Evolutionary conservation across 1,140 invertebrate species (phyloP).

Genomic region (Telenomus remus): DNA sequence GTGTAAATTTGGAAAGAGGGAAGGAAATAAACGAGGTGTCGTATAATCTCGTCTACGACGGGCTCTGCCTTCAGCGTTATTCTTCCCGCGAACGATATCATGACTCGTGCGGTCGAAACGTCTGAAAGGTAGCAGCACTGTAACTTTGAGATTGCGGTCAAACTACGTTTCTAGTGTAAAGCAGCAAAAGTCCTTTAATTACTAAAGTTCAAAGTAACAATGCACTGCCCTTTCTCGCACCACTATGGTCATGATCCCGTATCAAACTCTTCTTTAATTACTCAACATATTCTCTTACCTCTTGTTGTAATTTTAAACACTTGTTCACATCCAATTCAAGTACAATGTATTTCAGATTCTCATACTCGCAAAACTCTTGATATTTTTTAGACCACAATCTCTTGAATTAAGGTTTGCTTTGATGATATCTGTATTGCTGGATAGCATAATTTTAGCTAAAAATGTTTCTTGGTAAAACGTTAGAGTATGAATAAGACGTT

Average conservation of each 20-base stretch:
- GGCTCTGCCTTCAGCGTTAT: slow-evolving; percentile 26
- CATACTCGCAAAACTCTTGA: no score
- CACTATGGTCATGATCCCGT: slow-evolving; percentile 41
- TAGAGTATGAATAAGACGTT: no score
- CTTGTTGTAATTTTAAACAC: background rate
- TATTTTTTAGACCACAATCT: no score
- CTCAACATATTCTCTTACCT: slow-evolving; percentile 15
- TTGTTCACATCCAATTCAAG: no score
- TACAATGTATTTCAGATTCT: no score
- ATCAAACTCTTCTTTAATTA: slow-evolving; percentile 39
- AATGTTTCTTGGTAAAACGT: no score
- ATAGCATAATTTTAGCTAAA: no score
- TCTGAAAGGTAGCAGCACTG: slow-evolving; percentile 33
- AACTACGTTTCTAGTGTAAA: slow-evolving; percentile 38
- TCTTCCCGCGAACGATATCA: slow-evolving; percentile 39
- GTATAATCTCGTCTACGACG: slow-evolving; percentile 41
- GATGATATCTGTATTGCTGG: no score
- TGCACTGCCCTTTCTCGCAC: slow-evolving; percentile 25
- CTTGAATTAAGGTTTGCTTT: no score
- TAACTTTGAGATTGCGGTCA: slow-evolving; percentile 54
- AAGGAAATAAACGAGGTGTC: slow-evolving; percentile 39
- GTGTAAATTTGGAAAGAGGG: slow-evolving; percentile 42
- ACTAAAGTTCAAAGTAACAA: slow-evolving; percentile 57
- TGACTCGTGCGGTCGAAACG: slow-evolving; percentile 44
- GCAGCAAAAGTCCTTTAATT: slow-evolving; percentile 51